These are phyloP conservation scores for Drepana arcuata DNA, from an alignment of 1,140 invertebrate genomes.

Conservation along the genomic window DNA sequence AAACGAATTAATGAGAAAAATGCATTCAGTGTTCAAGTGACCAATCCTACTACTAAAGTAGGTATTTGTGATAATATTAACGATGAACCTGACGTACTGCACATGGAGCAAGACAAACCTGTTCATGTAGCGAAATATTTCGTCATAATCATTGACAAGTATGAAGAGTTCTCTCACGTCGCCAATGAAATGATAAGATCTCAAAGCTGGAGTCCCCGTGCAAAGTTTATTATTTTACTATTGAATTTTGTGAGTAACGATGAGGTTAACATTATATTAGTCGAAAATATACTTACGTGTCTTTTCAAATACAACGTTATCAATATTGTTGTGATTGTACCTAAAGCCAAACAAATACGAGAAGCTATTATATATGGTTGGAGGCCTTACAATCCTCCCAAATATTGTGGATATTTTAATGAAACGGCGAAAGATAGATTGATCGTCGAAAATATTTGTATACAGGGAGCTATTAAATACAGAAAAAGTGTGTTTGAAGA, in stretches of 20 bases:
- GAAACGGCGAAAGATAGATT: conserved; percentile 37
- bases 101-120: conserved; percentile 22
- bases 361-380: conserved; percentile 39
- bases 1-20: conserved; percentile 28
- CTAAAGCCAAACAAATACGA: conserved; percentile 22
- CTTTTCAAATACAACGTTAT: conserved; percentile 44
- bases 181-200: conserved; percentile 27
- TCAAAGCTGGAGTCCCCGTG: conserved; percentile 49
- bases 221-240: conserved; percentile 40
- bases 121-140: conserved; percentile 33
- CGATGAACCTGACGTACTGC: conserved; percentile 9
- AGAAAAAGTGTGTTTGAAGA: conserved; percentile 26
- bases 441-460: conserved; percentile 34
- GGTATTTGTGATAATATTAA: conserved; percentile 15
- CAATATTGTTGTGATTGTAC: conserved; percentile 35
- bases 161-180: conserved; percentile 32
- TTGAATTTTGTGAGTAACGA: conserved; percentile 18
- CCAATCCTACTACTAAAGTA: conserved; percentile 7
- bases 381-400: conserved; percentile 55
- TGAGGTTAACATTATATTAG: conserved; percentile 12
- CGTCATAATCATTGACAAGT: conserved; percentile 36
- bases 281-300: conserved; percentile 34
- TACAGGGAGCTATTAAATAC: conserved; percentile 26
- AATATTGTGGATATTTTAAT: conserved; percentile 43
- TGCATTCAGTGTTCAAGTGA: conserved; percentile 28